Evolutionary conservation across 2,113 vertebrate genomes (phyloP).

Genomic region (Pygoscelis adeliae): DNA sequence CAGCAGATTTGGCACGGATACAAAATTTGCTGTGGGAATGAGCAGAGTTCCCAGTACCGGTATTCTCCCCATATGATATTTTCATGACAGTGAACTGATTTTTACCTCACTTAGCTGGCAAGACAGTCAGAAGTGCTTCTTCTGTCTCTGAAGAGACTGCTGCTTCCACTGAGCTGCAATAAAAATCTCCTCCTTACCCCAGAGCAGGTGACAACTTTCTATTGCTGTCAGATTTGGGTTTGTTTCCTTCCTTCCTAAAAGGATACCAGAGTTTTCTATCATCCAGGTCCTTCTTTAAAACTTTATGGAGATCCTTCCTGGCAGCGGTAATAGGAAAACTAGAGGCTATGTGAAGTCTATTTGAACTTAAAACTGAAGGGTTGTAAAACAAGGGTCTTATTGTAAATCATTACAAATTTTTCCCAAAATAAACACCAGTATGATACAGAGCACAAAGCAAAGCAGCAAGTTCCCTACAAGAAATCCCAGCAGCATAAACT

Average conservation of each 20-base stretch:
- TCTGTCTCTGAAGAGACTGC: background rate
- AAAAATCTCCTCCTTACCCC: background rate
- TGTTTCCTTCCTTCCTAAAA: background rate
- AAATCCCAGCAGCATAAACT: background rate
- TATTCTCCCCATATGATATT: background rate
- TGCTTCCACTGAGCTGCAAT: background rate
- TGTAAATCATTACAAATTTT: background rate
- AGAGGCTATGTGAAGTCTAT: background rate
- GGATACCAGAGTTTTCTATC: background rate
- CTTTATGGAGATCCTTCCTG: background rate
- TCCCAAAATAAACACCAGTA: background rate
- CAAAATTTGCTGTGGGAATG: background rate
- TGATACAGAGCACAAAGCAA: background rate
- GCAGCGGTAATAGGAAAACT: background rate
- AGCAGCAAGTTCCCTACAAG: background rate
- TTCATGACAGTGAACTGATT: background rate
- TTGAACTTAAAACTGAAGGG: background rate
- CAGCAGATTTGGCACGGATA: background rate
- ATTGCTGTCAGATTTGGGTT: background rate
- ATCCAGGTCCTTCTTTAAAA: background rate
- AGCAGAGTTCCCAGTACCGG: background rate
- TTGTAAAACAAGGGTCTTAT: background rate
- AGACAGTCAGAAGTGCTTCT: background rate
- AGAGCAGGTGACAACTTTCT: background rate
- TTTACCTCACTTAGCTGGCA: background rate